These are phyloP conservation scores for Lagopus leucura DNA, from an alignment of 2,113 vertebrate species.

Conservation along the genomic window DNA sequence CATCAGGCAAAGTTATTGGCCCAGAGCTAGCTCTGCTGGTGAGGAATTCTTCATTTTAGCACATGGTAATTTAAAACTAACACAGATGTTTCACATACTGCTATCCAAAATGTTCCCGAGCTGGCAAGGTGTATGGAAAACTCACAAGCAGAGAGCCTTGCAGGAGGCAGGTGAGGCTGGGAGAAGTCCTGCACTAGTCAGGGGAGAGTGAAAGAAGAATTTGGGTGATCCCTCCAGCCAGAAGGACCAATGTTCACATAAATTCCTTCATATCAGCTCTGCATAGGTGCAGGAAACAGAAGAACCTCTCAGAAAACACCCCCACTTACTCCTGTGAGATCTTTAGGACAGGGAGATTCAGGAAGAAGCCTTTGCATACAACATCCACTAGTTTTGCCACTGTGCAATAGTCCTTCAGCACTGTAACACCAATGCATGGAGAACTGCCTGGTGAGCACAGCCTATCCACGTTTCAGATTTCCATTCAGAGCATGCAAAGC, in stretches of 20 bases:
- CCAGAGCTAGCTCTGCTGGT: not conserved
- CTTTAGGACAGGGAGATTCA: not conserved
- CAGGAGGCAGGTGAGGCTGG: not conserved
- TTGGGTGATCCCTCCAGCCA: not conserved
- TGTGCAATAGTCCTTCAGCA: not conserved
- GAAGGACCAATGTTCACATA: not conserved
- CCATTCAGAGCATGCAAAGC: not conserved
- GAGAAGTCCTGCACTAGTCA: not conserved
- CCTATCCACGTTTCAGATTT: not conserved
- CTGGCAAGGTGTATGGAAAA: not conserved
- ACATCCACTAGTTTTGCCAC: not conserved
- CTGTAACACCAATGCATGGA: not conserved
- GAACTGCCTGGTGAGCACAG: not conserved
- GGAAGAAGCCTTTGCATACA: not conserved
- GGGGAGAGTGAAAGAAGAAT: not conserved
- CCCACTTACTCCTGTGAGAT: not conserved
- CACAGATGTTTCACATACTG: not conserved
- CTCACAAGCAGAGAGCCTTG: not conserved
- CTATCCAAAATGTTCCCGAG: not conserved
- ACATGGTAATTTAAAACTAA: not conserved
- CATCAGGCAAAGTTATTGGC: not conserved
- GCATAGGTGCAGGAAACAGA: not conserved
- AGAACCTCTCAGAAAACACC: not conserved
- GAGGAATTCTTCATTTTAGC: not conserved
- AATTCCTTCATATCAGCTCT: not conserved